Conservation (phyloP, 1,140 invertebrate genomes). For the Drosophila ogumai region DNA sequence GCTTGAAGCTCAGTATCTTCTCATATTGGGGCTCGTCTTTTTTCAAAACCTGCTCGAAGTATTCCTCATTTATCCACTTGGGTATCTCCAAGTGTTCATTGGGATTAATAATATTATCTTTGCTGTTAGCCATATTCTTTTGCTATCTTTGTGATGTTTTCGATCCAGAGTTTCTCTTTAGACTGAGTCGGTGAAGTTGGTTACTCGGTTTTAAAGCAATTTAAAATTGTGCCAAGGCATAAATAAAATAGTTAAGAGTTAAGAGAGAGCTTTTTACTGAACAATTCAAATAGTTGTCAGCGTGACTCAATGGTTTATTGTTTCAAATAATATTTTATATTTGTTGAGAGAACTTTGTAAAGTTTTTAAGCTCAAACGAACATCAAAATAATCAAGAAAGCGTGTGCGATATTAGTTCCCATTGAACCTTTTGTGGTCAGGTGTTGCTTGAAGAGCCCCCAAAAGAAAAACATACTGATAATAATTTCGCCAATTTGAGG, state of each 20-base stretch:
- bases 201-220: neutral
- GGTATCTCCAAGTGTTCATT: slow-evolving; percentile 72
- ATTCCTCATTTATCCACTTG: slow-evolving; percentile 85
- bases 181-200: slow-evolving; percentile 1
- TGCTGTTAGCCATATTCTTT: slow-evolving; percentile 1
- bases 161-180: neutral
- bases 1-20: slow-evolving; percentile 59
- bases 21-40: slow-evolving; percentile 80
- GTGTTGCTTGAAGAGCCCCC: slow-evolving; percentile 1
- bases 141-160: neutral
- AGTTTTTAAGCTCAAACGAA: slow-evolving; percentile 6
- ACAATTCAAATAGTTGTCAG: neutral
- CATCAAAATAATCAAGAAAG: neutral
- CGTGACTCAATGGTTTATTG: neutral
- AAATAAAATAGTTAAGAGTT: neutral
- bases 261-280: neutral
- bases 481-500: slow-evolving; percentile 9
- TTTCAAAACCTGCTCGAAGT: slow-evolving; percentile 81
- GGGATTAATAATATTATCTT: slow-evolving; percentile 50
- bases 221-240: neutral
- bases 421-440: neutral
- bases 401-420: neutral
- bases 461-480: neutral
- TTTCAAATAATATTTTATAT: neutral
- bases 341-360: neutral